Evolutionary conservation across 2,113 vertebrate genomes (phyloP).

Genomic region (Bucco capensis): DNA sequence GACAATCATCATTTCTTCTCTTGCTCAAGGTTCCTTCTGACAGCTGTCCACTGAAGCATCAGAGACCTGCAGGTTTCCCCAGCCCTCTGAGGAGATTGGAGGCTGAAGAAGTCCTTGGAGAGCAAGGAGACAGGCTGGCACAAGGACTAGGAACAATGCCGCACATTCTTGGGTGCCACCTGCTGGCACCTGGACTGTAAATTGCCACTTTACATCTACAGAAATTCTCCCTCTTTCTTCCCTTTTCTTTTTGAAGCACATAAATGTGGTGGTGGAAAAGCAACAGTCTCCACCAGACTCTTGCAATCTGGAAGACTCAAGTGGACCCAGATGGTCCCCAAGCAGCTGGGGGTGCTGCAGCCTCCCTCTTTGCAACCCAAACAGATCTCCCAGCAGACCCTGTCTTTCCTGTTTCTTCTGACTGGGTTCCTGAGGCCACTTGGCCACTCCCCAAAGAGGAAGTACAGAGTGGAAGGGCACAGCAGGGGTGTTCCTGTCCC

Average conservation of each 20-base stretch:
- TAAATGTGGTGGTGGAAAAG: not conserved
- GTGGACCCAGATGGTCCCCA: no score
- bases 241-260: no score
- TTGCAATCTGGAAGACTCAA: not conserved
- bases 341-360: accelerated
- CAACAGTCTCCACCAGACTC: accelerated
- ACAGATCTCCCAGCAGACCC: accelerated
- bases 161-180: slow-evolving; percentile 34
- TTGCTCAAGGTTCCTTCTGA: no score
- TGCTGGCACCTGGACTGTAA: not conserved
- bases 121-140: not conserved
- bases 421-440: not conserved
- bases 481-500: not conserved
- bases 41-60: accelerated
- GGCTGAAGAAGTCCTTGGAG: not conserved
- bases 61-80: not conserved
- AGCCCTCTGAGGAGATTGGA: accelerated
- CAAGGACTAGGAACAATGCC: not conserved
- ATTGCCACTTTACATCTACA: not conserved
- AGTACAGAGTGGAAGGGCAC: no score
- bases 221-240: not conserved
- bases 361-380: accelerated
- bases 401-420: accelerated
- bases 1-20: not conserved
- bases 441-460: accelerated